Conservation (phyloP, 2,888 invertebrate genomes). For the Abrostola triplasia region DNA sequence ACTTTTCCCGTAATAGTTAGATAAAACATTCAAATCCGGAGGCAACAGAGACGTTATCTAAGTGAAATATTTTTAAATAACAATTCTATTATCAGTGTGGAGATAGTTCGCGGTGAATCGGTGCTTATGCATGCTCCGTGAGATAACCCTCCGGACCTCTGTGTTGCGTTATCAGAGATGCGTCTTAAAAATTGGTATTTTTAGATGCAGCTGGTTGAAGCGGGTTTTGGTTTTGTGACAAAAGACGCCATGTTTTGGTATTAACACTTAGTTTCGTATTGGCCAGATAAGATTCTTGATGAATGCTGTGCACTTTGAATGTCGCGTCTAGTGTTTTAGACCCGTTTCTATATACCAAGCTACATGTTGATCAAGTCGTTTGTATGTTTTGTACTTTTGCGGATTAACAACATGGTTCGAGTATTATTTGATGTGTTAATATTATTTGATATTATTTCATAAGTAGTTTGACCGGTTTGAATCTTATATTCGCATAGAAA, state of each 20-base stretch:
- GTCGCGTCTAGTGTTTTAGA: too few species aligned
- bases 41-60: conserved; percentile 28
- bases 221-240: not conserved
- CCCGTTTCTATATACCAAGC: too few species aligned
- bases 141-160: conserved; percentile 52
- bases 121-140: conserved; percentile 43
- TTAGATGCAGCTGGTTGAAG: conserved; percentile 37
- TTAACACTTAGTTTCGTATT: not conserved
- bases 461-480: too few species aligned
- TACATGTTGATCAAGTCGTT: too few species aligned
- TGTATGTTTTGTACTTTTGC: too few species aligned
- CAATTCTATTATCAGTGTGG: conserved; percentile 38
- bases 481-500: too few species aligned
- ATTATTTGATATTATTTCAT: too few species aligned
- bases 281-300: too few species aligned
- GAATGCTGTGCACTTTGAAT: too few species aligned
- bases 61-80: conserved; percentile 42
- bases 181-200: conserved; percentile 52
- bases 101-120: conserved; percentile 45
- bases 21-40: conserved; percentile 24
- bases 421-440: too few species aligned
- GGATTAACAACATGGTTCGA: too few species aligned
- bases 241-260: not conserved
- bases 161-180: conserved; percentile 42
- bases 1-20: not conserved